A percentile compares a stretch with the other conserved stretches of the same genome.
phyloP scores from a whole-genome alignment of 35 echinoderm and acorn worm species.

The Apostichopus japonicus region DNA sequence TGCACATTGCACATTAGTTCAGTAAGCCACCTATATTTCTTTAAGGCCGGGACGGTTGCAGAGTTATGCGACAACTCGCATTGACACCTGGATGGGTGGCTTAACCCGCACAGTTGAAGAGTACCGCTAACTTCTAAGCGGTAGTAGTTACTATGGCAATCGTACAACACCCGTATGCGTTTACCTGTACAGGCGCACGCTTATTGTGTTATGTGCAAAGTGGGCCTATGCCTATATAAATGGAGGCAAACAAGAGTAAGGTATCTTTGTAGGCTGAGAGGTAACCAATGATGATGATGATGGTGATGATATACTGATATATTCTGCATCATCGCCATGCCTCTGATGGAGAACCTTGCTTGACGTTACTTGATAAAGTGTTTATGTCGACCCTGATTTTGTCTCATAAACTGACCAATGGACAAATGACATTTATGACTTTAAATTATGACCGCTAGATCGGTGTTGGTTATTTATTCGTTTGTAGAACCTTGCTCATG shows the following conservation, averaged over 20 bases:
- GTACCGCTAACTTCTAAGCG: constrained; percentile 5
- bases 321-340: neutral
- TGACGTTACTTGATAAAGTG: neutral
- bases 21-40: neutral
- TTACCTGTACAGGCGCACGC: neutral
- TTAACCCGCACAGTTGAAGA: neutral
- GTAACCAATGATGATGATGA: neutral
- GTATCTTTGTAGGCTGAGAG: neutral
- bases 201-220: neutral
- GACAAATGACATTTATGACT: neutral
- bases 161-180: neutral
- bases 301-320: neutral
- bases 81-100: constrained; percentile 20
- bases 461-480: neutral
- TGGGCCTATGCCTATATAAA: neutral
- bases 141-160: neutral
- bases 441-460: constrained; percentile 2
- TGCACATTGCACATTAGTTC: too few species aligned
- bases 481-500: neutral
- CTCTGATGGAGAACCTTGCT: neutral
- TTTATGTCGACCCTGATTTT: neutral
- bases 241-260: neutral
- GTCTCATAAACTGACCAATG: constrained; percentile 14
- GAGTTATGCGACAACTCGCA: neutral
- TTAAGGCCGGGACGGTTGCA: neutral